Base-by-base conservation (phyloP, 1,140 invertebrate genomes). In the Zaprionus gabonicus region DNA sequence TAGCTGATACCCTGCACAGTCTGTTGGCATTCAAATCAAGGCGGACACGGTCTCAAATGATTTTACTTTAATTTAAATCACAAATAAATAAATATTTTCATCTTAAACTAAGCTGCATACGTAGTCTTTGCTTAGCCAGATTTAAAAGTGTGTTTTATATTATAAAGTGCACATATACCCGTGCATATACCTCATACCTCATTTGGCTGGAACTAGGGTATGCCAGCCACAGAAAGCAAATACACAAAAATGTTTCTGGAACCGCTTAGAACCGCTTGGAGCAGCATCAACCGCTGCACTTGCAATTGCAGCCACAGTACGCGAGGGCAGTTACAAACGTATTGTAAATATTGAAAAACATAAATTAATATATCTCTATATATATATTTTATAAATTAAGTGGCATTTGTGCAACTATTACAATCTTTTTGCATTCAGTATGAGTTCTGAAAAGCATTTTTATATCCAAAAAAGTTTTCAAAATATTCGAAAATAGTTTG, bases 201-300 rank as follows among this genome's bases (percentile, higher is more conserved):
- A 1, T 49, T 6, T 15, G 23, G 23, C 28, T 69, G 58, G 46
- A 20, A 36, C 13, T 13, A 65, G 46, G 64, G 31, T 73, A 51
- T 46, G 25, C 13, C 17, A 63, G 28, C 68, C 51, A 20, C 51
- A 71, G 46, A 38, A 71, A 25, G n/a, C 3, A 53, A 20, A 51
- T 28, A 57, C 28, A 57, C 69, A 27, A 57, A n/a, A 64, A 56
- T 49, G 64, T 46, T 17, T 9, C 20, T 51, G 27, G 59, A 85
- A 85, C 78, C 81, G 73, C 77, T 80, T 76, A 49, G 34, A 84
- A 81, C 73, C 73, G 81, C 57, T 80, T 51, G 27, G 36, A 64
- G 38, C 34, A 28, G 36, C 25, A 23, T 27, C 66, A 77, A 75
- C 73, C 71, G 60, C 72, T 73, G 63, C 36, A 66, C 75, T 80